Conservation (phyloP, 2,888 invertebrate species). For the Perdita meconis region DNA sequence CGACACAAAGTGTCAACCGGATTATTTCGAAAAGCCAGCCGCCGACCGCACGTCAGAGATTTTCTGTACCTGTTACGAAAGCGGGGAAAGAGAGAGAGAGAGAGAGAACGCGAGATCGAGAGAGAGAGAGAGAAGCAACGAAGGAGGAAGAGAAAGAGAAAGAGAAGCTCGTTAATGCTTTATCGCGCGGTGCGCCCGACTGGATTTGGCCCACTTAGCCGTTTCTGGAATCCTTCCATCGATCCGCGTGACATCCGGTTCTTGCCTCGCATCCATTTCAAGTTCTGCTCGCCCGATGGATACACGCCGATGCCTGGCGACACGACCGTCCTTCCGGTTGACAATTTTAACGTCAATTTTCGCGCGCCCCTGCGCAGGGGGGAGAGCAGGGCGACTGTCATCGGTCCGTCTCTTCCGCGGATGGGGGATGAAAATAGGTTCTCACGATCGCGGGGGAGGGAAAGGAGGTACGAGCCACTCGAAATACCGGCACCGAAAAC, state of each 20-base stretch:
- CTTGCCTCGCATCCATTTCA: conserved; percentile 52
- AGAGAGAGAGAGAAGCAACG: no score
- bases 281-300: conserved; percentile 47
- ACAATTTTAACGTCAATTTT: conserved; percentile 43
- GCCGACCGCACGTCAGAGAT: conserved; percentile 46
- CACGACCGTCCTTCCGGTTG: conserved; percentile 46
- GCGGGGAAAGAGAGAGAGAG: neutral
- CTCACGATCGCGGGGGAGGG: no score
- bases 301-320: conserved; percentile 32
- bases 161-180: conserved; percentile 64
- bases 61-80: conserved; percentile 40
- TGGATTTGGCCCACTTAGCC: conserved; percentile 61
- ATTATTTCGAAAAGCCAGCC: conserved; percentile 56
- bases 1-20: conserved; percentile 54
- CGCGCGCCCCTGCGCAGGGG: neutral
- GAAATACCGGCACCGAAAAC: no score
- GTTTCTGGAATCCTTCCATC: conserved; percentile 59
- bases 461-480: no score
- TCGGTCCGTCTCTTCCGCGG: conserved; percentile 2
- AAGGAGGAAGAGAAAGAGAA: neutral
- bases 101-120: neutral
- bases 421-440: conserved; percentile 30
- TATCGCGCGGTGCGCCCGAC: conserved; percentile 57
- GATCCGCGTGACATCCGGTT: conserved; percentile 58
- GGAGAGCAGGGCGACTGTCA: conserved; percentile 35